Evolutionary conservation across 2,113 vertebrate species (phyloP), one percentile per base, ranked within the genome.

Genomic region (Hystrix brachyura): DNA sequence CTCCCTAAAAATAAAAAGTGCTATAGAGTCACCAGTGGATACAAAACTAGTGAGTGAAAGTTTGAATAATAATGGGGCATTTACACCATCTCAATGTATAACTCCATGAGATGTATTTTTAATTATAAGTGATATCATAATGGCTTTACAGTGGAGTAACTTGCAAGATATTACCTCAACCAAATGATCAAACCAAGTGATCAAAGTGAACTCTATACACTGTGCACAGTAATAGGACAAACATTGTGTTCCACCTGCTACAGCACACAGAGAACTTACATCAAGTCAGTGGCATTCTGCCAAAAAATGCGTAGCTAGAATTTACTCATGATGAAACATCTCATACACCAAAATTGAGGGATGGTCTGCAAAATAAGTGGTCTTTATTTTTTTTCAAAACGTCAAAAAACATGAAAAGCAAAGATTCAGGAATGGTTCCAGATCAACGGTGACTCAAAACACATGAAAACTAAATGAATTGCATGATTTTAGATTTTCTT

Each of bases 321-420:
- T 88, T 89, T 79, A 92, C n/a, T 92, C 43, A 88, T 69, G 67
- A 87, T 55, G 46, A 62, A 84, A 88, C 46, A 76, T 55, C 62
- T 78, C 62, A 64, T 38, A 64, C 92, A 83, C 27, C 38, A 57
- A 90, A 94, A 65, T 18, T 74, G 51, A 85, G 79, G 32, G 90
- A 57, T 6, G 72, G 64, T 85, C 48, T 65, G 27, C 59, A 95
- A 80, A 87, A 72, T 64, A 95, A 87, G 43, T 81, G 27, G 11
- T 55, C 74, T 81, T 3, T 92, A 64, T 65, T 53, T 27, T 91
- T 91, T 91, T 91, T 5, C 90, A 62, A 90, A 91, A 83, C 60
- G n/a, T 83, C 72, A 46, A 38, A 57, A 90, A 90, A 74, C 60
- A 38, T 55, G 25, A 84, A 90, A 90, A 85, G 62, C 72, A 38